phyloP scores from a whole-genome alignment of 2,113 vertebrate genomes.

The Archilochus colubris region DNA sequence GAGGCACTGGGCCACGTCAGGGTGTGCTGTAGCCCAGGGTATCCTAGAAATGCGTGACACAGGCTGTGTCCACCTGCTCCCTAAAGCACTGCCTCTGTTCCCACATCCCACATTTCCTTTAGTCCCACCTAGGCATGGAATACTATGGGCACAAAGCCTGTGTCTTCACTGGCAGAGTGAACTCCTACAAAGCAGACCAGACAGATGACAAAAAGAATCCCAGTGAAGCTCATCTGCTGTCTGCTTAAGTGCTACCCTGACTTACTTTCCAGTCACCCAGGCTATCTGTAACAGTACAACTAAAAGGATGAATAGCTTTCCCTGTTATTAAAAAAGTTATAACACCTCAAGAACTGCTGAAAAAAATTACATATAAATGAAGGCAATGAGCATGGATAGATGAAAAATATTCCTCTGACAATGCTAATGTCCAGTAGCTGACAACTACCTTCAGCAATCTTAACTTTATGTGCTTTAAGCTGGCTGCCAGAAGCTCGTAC shows the following conservation, averaged over 20 bases:
- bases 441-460: constrained; percentile 5
- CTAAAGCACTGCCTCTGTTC: background rate
- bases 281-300: background rate
- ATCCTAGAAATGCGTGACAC: accelerated
- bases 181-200: background rate
- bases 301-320: background rate
- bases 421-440: background rate
- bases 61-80: background rate
- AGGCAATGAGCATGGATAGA: background rate
- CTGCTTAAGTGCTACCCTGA: background rate
- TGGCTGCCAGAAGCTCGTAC: background rate
- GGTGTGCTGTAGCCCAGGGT: background rate
- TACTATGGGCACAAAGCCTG: background rate
- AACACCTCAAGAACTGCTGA: background rate
- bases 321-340: background rate
- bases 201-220: background rate
- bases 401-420: constrained; percentile 20
- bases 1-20: background rate
- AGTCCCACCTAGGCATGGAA: background rate
- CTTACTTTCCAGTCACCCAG: background rate
- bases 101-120: background rate
- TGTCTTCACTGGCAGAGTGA: background rate
- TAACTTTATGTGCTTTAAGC: background rate
- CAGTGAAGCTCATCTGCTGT: accelerated
- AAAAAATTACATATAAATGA: background rate